These are phyloP conservation scores for Siniperca obscura DNA, from an alignment of 2,797 vertebrate genomes.

Conservation along the genomic window DNA sequence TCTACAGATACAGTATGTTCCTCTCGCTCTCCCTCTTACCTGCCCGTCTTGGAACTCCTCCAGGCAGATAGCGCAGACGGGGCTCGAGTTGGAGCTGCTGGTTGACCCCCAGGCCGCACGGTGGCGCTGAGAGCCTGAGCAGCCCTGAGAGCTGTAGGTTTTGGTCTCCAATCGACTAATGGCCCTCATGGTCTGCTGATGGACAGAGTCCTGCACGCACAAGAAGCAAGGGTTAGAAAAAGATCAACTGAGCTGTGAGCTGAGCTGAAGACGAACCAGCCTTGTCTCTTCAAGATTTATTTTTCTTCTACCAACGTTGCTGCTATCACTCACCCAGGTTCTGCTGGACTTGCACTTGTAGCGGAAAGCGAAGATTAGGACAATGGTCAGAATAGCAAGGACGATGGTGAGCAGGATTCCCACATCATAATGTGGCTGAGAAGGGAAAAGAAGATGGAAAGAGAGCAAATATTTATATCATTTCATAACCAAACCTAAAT, in stretches of 20 bases:
- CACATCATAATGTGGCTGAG: conserved; percentile 92
- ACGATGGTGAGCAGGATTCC: conserved; percentile 95
- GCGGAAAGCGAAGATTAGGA: conserved; percentile 92
- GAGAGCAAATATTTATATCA: not conserved
- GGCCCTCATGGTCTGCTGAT: conserved; percentile 93
- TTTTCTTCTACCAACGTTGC: not conserved
- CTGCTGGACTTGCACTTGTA: conserved; percentile 92
- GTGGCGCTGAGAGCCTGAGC: conserved; percentile 78
- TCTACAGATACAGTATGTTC: not conserved
- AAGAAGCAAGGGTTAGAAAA: not conserved
- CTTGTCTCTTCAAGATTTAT: not conserved
- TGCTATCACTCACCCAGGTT: conserved; percentile 86
- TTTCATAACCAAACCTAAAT: not conserved
- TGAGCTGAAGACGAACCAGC: not conserved
- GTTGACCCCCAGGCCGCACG: conserved; percentile 85
- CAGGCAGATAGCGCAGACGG: conserved; percentile 94
- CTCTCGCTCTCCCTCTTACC: conserved; percentile 79
- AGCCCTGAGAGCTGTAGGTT: conserved; percentile 87
- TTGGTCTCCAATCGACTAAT: conserved; percentile 92
- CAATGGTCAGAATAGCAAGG: conserved; percentile 89
- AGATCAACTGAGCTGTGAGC: not conserved
- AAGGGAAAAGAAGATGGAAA: conserved; percentile 9
- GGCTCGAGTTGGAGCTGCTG: conserved; percentile 94
- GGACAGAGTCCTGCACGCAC: conserved; percentile 88
- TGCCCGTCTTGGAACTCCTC: conserved; percentile 98